Evolutionary conservation across 2,113 vertebrate genomes (phyloP), one percentile per base, ranked within the genome.

Genomic region (Atrichornis clamosus): DNA sequence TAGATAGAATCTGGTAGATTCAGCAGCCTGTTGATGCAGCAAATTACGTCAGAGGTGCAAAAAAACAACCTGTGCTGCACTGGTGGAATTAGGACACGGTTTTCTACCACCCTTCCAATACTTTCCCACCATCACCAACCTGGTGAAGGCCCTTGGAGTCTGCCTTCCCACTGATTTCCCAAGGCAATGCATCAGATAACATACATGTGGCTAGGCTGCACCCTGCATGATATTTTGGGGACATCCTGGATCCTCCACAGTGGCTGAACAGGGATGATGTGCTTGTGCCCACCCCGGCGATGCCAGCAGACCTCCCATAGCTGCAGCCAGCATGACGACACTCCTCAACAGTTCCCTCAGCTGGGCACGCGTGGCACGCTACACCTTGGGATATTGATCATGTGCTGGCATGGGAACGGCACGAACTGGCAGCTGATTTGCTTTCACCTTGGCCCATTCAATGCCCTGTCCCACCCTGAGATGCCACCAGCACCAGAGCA

Each of bases 221-320:
- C 10, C 16, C 32, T n/a, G 8, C 17, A 2, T 3, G 21, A 10
- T 52, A 32, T 56, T 82, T 37, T 50, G 17, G 56, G 74, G 32
- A 63, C 5, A 13, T 5, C 21, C 13, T 33, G 37, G 16, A 42
- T 55, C 37, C 50, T 44, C 11, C 4, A 6, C 46, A 65, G 69
- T 5, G 5, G 14, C 59, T 77, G 46, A 74, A 33, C 27, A 13
- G n/a, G 13, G 50, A 44, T 0, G 1, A 14, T 22, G 17, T 3
- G 11, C 50, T 81, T 42, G 33, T 30, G 55, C 10, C 73, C 13
- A 32, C 15, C 10, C 0, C 0, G 4, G 3, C 0, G 0, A 30
- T 56, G 50, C 46, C 74, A 89, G 55, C 28, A 65, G 33, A 42
- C 4, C 35, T 90, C n/a, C 60, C 15, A 10, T 3, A 27, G 22